Evolutionary conservation across 2,797 vertebrate species (phyloP).

Genomic region (Tiaroga cobitis): DNA sequence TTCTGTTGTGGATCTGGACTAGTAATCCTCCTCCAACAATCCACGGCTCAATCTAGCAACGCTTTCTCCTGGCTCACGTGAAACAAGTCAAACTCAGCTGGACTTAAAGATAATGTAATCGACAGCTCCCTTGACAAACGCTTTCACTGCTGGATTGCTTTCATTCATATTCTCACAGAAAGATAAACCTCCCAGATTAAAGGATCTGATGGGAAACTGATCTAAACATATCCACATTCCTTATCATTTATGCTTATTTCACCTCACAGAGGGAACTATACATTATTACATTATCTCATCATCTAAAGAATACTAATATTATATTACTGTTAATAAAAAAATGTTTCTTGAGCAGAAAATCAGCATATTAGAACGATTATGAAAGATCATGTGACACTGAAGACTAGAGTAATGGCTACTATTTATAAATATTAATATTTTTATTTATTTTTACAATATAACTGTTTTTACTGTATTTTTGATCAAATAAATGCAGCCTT

Average conservation of each 20-base stretch:
- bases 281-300: background rate
- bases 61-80: slow-evolving; percentile 68
- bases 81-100: slow-evolving; percentile 61
- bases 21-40: slow-evolving; percentile 79
- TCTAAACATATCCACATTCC: background rate
- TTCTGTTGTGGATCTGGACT: slow-evolving; percentile 69
- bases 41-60: slow-evolving; percentile 68
- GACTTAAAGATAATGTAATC: slow-evolving; percentile 69
- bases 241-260: background rate
- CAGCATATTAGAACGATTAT: background rate
- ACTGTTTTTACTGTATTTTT: background rate
- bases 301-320: background rate
- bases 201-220: background rate
- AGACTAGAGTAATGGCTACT: background rate
- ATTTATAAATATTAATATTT: background rate
- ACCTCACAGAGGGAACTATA: background rate
- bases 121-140: slow-evolving; percentile 45
- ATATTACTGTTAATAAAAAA: background rate
- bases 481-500: background rate
- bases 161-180: slow-evolving; percentile 50
- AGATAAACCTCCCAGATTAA: slow-evolving; percentile 33
- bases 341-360: background rate
- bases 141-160: slow-evolving; percentile 14
- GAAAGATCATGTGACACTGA: background rate
- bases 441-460: background rate